Evolutionary conservation across 2,113 vertebrate species (phyloP), one percentile per base, ranked within the genome.

Genomic region (Tautogolabrus adspersus): DNA sequence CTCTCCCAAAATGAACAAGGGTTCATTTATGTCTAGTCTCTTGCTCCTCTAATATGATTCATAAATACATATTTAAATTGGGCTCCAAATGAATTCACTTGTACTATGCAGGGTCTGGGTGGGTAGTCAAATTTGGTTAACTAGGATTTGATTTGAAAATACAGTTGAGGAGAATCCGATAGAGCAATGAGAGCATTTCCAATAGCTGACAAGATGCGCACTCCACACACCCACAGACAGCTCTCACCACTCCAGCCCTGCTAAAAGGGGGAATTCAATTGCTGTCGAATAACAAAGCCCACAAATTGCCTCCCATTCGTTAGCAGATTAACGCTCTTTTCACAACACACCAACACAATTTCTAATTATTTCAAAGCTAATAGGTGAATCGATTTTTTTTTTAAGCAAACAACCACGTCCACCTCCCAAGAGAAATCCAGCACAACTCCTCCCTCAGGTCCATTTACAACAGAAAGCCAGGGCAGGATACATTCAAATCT

Each of bases 351-450:
- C 71, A 56, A 79, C 86, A 82, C 86, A 22, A 77, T 89, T 87
- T 90, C 76, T 84, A 93, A 94, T 92, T 87, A 91, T 91, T 93
- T 89, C 75, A 90, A 86, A 88, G 89, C 86, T 87, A 91, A 91
- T 89, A 88, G 66, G 75, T 66, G 40, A 44, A 91, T 90, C 75
- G 89, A 89, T 91, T 86, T 83, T 72, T 57, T 66, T 82, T 26
- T 60, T 66, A 75, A 55, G 72, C 81, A 46, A 22, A 66, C 68
- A 66, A 52, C 60, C 71, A 72, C 64, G 15, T 38, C 49, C 22
- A 8, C 47, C 85, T 49, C 64, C 66, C 76, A 22, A 12, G 83
- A 90, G 85, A 88, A 67, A 88, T 80, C 47, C 77, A 60, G 55
- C 79, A 77, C 65, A 83, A 86, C 71, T 90, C 87, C 82, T 86